Base-by-base conservation (phyloP, 2,888 invertebrate genomes). In the Apamea monoglypha region DNA sequence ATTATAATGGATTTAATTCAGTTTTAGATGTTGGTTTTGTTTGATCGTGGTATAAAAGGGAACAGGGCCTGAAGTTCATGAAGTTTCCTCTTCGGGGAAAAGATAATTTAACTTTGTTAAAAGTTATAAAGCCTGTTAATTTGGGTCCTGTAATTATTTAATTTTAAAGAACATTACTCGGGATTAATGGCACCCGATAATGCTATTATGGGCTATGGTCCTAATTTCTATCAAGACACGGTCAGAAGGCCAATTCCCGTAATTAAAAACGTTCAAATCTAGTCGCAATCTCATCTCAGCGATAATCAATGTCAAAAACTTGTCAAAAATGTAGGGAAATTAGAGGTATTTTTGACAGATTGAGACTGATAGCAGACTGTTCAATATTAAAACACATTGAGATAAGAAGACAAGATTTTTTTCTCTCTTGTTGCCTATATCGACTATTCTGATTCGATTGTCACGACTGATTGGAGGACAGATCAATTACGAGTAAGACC, bases 1-100 rank as follows among this genome's bases (percentile, higher is more conserved):
- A 87, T 83, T 83, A 83, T 76, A 84, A 83, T 83, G 67, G 56
- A 59, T 69, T 61, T 70, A 66, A 75, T 83, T 80, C 83, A 74
- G 73, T 80, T 83, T 81, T 36, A 8, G 36, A 67, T n/a, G 74
- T 74, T 64, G 63, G 36, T 74, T 74, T 77, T 72, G 70, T 86
- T 78, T 78, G 53, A 67, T 32, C n/a, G 67, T 66, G 53, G n/a
- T 40, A 2, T 73, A 47, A 53, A 76, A 66, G 47, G 70, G 40
- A 77, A 63, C 14, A 67, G n/a, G 40, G 36, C 6, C 16, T 36
- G 25, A 21, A 70, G 32, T 76, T 66, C n/a, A 66, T 69, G 47
- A 70, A 74, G 64, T 76, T 64, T 67, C 47, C 32, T 47, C 25
- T 81, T 16, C 40, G 64, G 16, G 29, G 21, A n/a, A 50, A 71